Conservation (phyloP, 2,113 vertebrate genomes). For the Oryzias javanicus region DNA sequence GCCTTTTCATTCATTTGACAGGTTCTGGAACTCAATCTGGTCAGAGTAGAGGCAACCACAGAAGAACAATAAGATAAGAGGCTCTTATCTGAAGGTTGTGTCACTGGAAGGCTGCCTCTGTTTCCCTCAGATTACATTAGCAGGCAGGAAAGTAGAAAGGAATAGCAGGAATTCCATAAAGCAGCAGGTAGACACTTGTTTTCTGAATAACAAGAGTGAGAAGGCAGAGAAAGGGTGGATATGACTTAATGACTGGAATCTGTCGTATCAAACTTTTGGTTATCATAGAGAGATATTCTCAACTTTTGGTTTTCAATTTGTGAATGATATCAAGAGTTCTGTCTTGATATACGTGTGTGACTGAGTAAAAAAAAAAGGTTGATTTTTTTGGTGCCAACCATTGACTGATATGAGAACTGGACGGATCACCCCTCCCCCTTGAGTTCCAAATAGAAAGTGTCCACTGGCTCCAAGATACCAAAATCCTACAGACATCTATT, state of each 20-base stretch:
- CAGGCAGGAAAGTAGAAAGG: conserved; percentile 76
- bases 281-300: neutral
- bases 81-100: conserved; percentile 73
- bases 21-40: conserved; percentile 61
- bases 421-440: too few species aligned
- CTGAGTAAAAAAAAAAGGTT: too few species aligned
- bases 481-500: too few species aligned
- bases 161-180: conserved; percentile 73
- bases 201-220: conserved; percentile 66
- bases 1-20: conserved; percentile 56
- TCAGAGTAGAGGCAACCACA: conserved; percentile 43
- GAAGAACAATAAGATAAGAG: conserved; percentile 76
- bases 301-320: neutral
- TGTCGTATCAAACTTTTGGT: conserved; percentile 9
- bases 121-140: conserved; percentile 77
- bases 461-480: too few species aligned
- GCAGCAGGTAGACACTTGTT: conserved; percentile 52
- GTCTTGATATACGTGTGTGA: conserved; percentile 8
- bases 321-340: conserved; percentile 9
- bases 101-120: conserved; percentile 68
- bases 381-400: too few species aligned
- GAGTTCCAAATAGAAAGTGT: too few species aligned
- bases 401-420: too few species aligned
- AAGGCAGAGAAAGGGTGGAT: conserved; percentile 22
- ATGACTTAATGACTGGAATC: conserved; percentile 3